Evolutionary conservation across 2,113 vertebrate genomes (phyloP).

Genomic region (Sitta europaea): DNA sequence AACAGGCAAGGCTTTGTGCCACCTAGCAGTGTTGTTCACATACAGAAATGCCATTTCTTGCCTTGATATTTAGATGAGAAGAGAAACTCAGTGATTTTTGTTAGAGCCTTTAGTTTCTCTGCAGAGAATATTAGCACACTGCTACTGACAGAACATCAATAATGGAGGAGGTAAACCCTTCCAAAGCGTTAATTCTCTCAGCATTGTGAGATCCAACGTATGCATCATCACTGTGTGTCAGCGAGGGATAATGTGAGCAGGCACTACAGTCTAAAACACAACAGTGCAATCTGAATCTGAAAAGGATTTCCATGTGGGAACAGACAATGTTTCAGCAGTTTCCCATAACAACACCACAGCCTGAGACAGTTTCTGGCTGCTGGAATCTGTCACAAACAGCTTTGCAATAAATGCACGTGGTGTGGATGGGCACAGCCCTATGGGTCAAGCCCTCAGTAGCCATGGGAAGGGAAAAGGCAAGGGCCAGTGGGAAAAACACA

Average conservation of each 20-base stretch:
- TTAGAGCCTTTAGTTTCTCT: conserved; percentile 16
- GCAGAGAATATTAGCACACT: background rate
- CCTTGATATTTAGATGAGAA: background rate
- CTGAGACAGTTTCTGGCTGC: background rate
- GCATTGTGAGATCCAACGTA: background rate
- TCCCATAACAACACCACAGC: background rate
- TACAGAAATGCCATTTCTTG: background rate
- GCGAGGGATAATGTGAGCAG: background rate
- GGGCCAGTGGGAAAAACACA: background rate
- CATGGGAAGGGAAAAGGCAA: background rate
- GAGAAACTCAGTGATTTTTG: background rate
- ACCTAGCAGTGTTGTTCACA: background rate
- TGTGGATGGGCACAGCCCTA: accelerated
- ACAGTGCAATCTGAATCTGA: background rate
- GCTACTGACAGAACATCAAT: background rate
- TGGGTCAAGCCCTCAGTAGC: accelerated
- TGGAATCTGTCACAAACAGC: background rate
- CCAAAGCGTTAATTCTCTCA: conserved; percentile 2
- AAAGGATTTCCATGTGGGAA: background rate
- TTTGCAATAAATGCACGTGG: accelerated
- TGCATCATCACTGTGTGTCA: background rate
- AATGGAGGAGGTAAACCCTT: background rate
- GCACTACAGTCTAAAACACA: background rate
- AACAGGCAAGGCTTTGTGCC: background rate
- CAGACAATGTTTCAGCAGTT: background rate